Conservation (phyloP, 2,888 invertebrate species). For the Brachynemurus nebulosus region DNA sequence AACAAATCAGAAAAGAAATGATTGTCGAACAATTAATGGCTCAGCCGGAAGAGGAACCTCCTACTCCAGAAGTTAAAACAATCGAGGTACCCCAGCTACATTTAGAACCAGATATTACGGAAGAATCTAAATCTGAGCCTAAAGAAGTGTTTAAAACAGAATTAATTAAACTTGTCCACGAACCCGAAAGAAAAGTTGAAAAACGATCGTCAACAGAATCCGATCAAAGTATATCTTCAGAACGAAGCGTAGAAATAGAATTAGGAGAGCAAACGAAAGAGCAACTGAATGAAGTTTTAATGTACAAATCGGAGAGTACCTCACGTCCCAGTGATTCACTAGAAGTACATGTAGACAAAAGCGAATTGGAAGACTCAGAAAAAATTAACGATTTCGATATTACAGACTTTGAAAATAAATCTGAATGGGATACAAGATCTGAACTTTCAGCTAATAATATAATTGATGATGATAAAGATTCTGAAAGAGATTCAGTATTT, state of each 20-base stretch:
- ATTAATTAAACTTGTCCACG: conserved; percentile 1
- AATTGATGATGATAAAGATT: neutral
- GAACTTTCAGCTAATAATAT: conserved; percentile 23
- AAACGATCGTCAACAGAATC: conserved; percentile 25
- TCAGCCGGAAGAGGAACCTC: conserved; percentile 33
- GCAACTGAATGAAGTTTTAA: conserved; percentile 14
- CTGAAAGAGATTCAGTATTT: conserved; percentile 23
- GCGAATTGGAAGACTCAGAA: conserved; percentile 35
- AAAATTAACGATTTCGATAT: conserved; percentile 32
- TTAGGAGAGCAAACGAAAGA: conserved; percentile 14
- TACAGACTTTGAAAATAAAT: conserved; percentile 28
- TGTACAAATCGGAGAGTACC: conserved; percentile 24
- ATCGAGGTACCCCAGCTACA: conserved; percentile 10
- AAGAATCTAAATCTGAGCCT: conserved; percentile 6
- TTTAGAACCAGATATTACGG: conserved; percentile 4
- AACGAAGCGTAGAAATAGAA: conserved; percentile 19
- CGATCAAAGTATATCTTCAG: conserved; percentile 26
- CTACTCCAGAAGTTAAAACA: conserved; percentile 35
- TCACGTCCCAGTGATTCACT: conserved; percentile 32
- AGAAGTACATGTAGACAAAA: conserved; percentile 37
- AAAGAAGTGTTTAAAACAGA: conserved; percentile 7
- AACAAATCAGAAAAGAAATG: conserved; percentile 44
- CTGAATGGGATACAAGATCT: conserved; percentile 27
- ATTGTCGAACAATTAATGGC: conserved; percentile 36
- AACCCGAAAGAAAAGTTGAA: conserved; percentile 10